Base-by-base conservation (phyloP, 2,888 invertebrate species). In the Ptychoptera contaminata region DNA sequence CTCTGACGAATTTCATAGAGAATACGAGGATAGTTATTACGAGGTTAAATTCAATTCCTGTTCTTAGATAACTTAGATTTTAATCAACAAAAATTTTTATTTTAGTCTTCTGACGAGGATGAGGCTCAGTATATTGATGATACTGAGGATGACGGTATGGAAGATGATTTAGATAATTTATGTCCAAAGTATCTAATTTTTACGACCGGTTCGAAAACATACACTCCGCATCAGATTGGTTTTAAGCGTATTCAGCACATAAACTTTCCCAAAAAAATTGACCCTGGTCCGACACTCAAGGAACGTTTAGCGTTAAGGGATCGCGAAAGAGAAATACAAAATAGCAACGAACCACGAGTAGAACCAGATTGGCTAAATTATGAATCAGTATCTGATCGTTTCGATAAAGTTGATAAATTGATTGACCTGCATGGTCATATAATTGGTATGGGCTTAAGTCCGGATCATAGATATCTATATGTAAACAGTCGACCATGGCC, bases 401-500 rank as follows among this genome's bases (percentile, higher is more conserved):
- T 79, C 51, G 82, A 86, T 59, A 72, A 73, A 57, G 73, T 83
- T 12, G 87, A 88, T 65, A 79, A 83, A 61, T 62, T 83, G 8
- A 82, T 88, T 48, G 86, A 88, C 63, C 69, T 88, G 43, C 80
- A 85, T 58, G 87, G 86, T 1, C 85, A 87, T 58, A 86, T 88
- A 46, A 84, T 87, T 53, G 88, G 88, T 53, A 84, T 88, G 83
- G 79, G 81, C 2, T 65, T 88, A 11, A 85, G 85, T 49, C 87
- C 86, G 1, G 85, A 86, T 66, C 82, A 86, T 56, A 71, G 78
- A 55, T 86, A 80, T 60, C 65, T 87, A 10, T 87, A 86, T 60
- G 85, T 87, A 1, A 87, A 87, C 60, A 79, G 81, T 50, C 72
- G 86, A 40, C 80, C 86, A 1, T 87, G 87, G 87, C 86, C 85